Evolutionary conservation across 2,797 vertebrate genomes (phyloP), one percentile per base, ranked within the genome.

Genomic region (Austrolebias charrua): DNA sequence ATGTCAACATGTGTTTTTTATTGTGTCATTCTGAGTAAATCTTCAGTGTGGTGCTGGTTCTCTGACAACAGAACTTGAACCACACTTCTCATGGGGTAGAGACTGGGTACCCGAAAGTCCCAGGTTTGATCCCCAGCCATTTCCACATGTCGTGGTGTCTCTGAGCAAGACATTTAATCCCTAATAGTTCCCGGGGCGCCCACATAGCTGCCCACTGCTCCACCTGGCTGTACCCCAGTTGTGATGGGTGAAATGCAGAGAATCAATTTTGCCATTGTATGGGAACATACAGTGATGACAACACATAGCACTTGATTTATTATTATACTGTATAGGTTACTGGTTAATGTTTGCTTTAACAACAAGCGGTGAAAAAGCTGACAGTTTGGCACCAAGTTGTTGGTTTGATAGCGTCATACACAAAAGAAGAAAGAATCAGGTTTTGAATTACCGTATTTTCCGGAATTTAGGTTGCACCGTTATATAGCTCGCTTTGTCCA

Each of bases 321-420:
- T 24, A 24, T 24, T 24, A 24, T 24, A n/a, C n/a, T n/a, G n/a
- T n/a, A 24, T 40, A 52, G 47, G 15, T 31, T 47, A 59, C 9
- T 33, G 55, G 45, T 71, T 68, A 63, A 45, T 31, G 46, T 85
- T 80, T 50, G 50, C 53, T 70, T 75, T 79, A 60, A 76, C 73
- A 75, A 78, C 47, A 35, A 55, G 57, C 4, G 10, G 73, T 60
- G 73, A 80, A 69, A 63, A 66, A 74, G 54, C 54, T 56, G 51
- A 73, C 69, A 53, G 63, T 76, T 63, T 73, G 59, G 49, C 73
- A 67, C 61, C 65, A 78, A 72, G 69, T 71, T 72, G 72, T 79
- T 66, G 48, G 58, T 71, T 79, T 75, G 66, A 79, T 79, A 60
- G 65, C 59, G 58, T 64, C 60, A 20, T 54, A 16, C 63, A 56